Conservation (phyloP, 2,888 invertebrate genomes). For the Carabus problematicus region DNA sequence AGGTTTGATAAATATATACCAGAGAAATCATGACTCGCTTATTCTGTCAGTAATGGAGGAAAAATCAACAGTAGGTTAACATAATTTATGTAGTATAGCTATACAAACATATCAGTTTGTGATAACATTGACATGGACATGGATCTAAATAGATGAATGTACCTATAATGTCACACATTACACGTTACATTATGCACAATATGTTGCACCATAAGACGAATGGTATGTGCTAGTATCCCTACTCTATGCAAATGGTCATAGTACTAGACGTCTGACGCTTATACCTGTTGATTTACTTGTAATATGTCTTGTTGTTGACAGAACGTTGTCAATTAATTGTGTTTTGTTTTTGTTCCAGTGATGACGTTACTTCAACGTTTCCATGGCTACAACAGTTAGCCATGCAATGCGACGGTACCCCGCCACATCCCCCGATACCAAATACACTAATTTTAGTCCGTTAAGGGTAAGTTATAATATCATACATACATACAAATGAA, state of each 20-base stretch:
- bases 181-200: conserved; percentile 10
- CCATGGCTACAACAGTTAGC: conserved; percentile 73
- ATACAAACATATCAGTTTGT: too few species aligned
- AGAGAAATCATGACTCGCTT: too few species aligned
- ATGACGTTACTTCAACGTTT: conserved; percentile 67
- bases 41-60: too few species aligned
- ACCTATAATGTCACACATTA: conserved; percentile 27
- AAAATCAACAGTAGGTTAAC: too few species aligned
- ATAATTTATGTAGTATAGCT: too few species aligned
- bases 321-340: neutral
- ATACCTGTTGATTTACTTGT: neutral
- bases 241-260: conserved; percentile 22
- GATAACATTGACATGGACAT: too few species aligned
- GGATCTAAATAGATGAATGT: too few species aligned
- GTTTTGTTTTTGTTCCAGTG: conserved; percentile 60
- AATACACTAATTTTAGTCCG: conserved; percentile 64
- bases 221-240: conserved; percentile 15
- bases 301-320: neutral
- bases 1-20: too few species aligned
- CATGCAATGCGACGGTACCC: conserved; percentile 73
- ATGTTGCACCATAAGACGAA: conserved; percentile 2
- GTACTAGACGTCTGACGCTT: neutral
- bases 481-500: too few species aligned
- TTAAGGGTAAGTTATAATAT: conserved; percentile 67
- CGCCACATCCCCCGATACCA: conserved; percentile 68